Conservation (phyloP, 2,888 invertebrate genomes). For the Dusona sp. region DNA sequence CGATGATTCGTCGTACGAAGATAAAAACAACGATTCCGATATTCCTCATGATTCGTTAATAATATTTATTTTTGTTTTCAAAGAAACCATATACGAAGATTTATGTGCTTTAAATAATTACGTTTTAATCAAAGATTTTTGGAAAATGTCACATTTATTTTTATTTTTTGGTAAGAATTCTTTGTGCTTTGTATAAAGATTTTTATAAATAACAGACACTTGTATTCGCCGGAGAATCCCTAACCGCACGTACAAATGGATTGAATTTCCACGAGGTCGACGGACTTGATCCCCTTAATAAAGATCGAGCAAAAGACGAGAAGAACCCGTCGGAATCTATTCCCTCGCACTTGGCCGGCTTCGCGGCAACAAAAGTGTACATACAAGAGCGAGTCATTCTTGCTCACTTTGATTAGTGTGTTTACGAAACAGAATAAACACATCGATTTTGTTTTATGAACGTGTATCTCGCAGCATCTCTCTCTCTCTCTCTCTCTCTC, state of each 20-base stretch:
- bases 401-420: not conserved
- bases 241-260: slow-evolving; percentile 19
- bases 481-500: not conserved
- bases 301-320: slow-evolving; percentile 44
- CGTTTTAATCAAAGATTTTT: not conserved
- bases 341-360: slow-evolving; percentile 54
- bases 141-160: not conserved
- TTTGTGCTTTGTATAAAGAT: not conserved
- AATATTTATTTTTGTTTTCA: too few species aligned
- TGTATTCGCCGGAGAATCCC: slow-evolving; percentile 1
- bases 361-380: slow-evolving; percentile 29
- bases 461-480: slow-evolving; percentile 1
- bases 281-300: slow-evolving; percentile 39
- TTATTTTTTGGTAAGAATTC: not conserved
- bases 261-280: slow-evolving; percentile 36
- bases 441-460: not conserved
- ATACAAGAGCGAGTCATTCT: slow-evolving; percentile 19
- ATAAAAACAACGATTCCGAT: too few species aligned
- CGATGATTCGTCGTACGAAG: too few species aligned
- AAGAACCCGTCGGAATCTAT: slow-evolving; percentile 46
- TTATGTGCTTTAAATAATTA: too few species aligned
- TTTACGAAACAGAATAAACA: not conserved
- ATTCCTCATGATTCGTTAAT: too few species aligned
- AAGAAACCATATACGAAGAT: too few species aligned
- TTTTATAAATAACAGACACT: not conserved